phyloP scores from a whole-genome alignment of 2,113 vertebrate genomes.

The Mustelus asterias region DNA sequence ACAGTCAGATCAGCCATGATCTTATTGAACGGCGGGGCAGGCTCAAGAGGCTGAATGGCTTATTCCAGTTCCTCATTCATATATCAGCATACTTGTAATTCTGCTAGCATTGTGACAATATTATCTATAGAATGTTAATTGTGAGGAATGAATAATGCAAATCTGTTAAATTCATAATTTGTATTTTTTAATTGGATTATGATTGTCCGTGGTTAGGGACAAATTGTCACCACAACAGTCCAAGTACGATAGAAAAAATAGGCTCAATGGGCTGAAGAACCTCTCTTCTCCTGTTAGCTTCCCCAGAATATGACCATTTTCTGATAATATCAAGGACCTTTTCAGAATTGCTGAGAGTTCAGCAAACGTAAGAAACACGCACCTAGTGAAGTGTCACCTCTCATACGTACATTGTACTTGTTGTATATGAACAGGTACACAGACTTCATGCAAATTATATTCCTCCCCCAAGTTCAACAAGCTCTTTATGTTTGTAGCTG shows the following conservation, averaged over 20 bases:
- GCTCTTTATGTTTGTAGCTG: not conserved
- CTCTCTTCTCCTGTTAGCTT: not conserved
- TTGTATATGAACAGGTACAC: not conserved
- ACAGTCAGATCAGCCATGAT: too few species aligned
- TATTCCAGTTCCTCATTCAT: too few species aligned
- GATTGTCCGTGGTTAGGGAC: not conserved
- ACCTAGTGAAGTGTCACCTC: not conserved
- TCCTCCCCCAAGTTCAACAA: not conserved
- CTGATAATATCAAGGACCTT: not conserved
- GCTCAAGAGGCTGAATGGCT: too few species aligned
- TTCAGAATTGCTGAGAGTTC: not conserved
- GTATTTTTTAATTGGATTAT: not conserved
- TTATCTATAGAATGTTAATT: not conserved
- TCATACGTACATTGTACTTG: not conserved
- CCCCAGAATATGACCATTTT: not conserved
- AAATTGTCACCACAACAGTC: not conserved
- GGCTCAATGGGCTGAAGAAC: not conserved
- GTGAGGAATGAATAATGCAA: not conserved
- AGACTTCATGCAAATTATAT: not conserved
- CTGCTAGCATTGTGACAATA: not conserved
- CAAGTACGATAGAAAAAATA: not conserved
- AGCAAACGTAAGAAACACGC: not conserved
- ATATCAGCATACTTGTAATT: too few species aligned
- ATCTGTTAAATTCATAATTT: not conserved
- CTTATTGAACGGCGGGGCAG: too few species aligned